Evolutionary conservation across 2,888 invertebrate species (phyloP).

Genomic region (Euzophera pinguis): DNA sequence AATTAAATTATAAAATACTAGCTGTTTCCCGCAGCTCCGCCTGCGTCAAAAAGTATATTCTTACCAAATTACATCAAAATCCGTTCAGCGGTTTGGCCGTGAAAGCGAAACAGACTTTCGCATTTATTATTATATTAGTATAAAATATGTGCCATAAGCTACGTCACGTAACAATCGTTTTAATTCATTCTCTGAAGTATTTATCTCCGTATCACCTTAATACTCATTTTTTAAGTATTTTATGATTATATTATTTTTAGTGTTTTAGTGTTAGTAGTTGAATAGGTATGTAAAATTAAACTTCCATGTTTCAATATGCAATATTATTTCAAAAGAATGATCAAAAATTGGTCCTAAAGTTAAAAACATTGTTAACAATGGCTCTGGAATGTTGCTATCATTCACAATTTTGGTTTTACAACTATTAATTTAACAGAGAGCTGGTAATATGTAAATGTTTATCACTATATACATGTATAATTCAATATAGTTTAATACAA

Average conservation of each 20-base stretch:
- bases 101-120: too few relatives aligned
- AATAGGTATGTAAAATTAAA: conserved; percentile 41
- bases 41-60: too few relatives aligned
- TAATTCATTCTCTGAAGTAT: conserved; percentile 48
- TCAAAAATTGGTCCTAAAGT: conserved; percentile 80
- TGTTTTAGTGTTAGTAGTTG: conserved; percentile 9
- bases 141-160: conserved; percentile 13
- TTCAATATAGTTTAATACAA: conserved; percentile 20
- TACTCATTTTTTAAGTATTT: neutral
- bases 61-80: too few relatives aligned
- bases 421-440: conserved; percentile 50
- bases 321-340: conserved; percentile 80
- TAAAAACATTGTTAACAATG: conserved; percentile 79
- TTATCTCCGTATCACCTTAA: conserved; percentile 40
- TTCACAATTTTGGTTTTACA: conserved; percentile 54
- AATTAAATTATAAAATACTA: too few relatives aligned
- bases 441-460: conserved; percentile 6
- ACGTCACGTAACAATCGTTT: conserved; percentile 11
- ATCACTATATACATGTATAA: conserved; percentile 10
- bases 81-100: too few relatives aligned
- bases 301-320: conserved; percentile 64
- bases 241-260: conserved; percentile 21
- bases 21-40: too few relatives aligned
- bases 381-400: conserved; percentile 76
- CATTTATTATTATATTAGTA: too few relatives aligned